Conservation (phyloP, 2,888 invertebrate genomes). For the Bugula neritina region DNA sequence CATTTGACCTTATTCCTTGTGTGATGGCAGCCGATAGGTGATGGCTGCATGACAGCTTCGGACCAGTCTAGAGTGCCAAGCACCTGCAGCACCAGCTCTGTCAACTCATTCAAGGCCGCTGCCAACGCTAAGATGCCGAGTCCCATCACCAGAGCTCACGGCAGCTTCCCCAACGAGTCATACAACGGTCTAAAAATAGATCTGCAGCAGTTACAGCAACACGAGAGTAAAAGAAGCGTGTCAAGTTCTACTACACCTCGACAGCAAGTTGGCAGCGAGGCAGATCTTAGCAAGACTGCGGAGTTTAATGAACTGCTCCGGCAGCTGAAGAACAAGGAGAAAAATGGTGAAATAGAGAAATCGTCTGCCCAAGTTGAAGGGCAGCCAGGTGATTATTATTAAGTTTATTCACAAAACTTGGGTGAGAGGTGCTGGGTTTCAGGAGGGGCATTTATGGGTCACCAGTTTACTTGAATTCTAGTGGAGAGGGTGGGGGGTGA, state of each 20-base stretch:
- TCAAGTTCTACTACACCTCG: conserved; percentile 12
- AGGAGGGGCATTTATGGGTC: neutral
- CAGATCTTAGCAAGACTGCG: neutral
- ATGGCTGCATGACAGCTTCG: neutral
- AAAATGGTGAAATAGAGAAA: neutral
- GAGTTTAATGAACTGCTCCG: conserved; percentile 9
- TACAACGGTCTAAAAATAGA: conserved; percentile 12
- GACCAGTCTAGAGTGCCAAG: neutral
- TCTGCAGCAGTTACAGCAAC: neutral
- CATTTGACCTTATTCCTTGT: no score
- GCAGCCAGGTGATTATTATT: neutral
- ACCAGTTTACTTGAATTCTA: neutral
- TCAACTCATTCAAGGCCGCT: neutral
- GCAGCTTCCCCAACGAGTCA: conserved; percentile 21
- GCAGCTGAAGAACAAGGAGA: neutral
- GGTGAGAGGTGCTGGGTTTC: no score
- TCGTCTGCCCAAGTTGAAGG: neutral
- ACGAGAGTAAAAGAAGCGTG: neutral
- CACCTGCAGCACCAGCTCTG: neutral
- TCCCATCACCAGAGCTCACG: conserved; percentile 3
- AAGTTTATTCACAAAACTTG: no score
- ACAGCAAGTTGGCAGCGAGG: neutral
- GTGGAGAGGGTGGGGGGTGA: neutral
- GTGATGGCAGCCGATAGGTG: neutral
- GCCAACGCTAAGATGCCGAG: conserved; percentile 7